These are phyloP conservation scores for Troglohyphantes excavatus DNA, from an alignment of 2,888 invertebrate genomes.

Conservation along the genomic window DNA sequence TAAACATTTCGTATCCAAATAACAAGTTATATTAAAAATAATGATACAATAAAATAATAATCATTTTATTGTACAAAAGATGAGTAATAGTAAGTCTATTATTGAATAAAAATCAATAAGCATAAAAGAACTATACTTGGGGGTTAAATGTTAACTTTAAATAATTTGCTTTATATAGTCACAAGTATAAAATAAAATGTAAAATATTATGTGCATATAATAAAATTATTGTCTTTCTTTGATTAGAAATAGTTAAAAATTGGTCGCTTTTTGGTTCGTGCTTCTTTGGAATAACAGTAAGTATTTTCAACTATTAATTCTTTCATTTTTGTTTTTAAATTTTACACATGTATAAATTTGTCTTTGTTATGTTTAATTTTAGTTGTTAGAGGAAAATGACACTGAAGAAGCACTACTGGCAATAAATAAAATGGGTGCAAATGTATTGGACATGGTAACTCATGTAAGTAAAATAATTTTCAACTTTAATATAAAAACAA, in stretches of 20 bases:
- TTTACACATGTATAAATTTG: not conserved
- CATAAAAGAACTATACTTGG: not conserved
- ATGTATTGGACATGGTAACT: slow-evolving; percentile 94
- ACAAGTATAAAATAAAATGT: too few relatives aligned
- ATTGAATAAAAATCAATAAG: not conserved
- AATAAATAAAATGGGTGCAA: slow-evolving; percentile 94
- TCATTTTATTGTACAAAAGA: too few relatives aligned
- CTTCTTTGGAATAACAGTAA: slow-evolving; percentile 93
- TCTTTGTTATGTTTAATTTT: not conserved
- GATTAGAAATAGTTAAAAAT: slow-evolving; percentile 92
- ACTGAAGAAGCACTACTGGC: slow-evolving; percentile 95
- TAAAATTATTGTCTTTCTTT: slow-evolving; percentile 3
- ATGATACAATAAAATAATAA: too few relatives aligned
- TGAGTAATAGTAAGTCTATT: too few relatives aligned
- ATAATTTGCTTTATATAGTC: too few relatives aligned
- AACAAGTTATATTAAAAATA: too few relatives aligned
- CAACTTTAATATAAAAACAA: too few relatives aligned
- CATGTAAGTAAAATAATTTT: slow-evolving; percentile 86
- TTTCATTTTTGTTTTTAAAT: not conserved
- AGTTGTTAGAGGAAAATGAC: slow-evolving; percentile 83
- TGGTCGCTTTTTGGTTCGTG: slow-evolving; percentile 99
- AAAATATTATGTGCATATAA: not conserved
- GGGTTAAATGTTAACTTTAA: too few relatives aligned
- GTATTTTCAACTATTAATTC: slow-evolving; percentile 28
- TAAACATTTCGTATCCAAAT: too few relatives aligned